These are phyloP conservation scores for Motacilla alba DNA, from an alignment of 2,113 vertebrate genomes.

Conservation along the genomic window DNA sequence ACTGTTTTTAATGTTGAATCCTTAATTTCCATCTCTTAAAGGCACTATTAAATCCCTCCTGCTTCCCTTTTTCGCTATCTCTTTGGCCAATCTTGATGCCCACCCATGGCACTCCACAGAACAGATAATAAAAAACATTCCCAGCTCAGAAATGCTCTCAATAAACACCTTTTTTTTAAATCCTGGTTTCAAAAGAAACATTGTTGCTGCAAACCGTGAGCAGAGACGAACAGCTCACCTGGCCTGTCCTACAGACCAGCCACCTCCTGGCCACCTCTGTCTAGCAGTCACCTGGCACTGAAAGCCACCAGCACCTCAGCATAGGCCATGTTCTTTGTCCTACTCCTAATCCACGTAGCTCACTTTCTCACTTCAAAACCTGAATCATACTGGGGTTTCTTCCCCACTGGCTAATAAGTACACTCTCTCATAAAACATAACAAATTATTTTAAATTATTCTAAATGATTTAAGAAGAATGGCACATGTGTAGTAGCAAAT, in stretches of 20 bases:
- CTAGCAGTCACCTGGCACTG: not conserved
- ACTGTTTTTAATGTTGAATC: not conserved
- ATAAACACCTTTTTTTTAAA: rapidly evolving
- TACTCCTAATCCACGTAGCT: not conserved
- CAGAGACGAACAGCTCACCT: not conserved
- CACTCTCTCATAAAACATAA: not conserved
- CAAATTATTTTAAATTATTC: not conserved
- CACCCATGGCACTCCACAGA: not conserved
- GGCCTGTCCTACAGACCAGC: not conserved
- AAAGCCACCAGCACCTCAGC: not conserved
- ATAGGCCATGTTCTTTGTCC: not conserved
- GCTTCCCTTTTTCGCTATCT: not conserved
- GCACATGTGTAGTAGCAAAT: not conserved
- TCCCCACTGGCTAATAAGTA: not conserved
- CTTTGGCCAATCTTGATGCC: not conserved
- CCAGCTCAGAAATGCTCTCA: not conserved
- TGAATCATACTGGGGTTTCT: not conserved
- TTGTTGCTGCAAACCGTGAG: not conserved
- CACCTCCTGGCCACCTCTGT: not conserved
- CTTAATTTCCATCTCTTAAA: not conserved
- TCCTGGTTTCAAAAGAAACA: not conserved
- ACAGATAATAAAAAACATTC: not conserved
- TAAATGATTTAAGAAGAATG: not conserved
- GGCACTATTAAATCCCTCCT: not conserved
- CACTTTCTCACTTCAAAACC: not conserved